phyloP scores from a whole-genome alignment of 1,140 invertebrate species.

The Steinernema khuongi region DNA sequence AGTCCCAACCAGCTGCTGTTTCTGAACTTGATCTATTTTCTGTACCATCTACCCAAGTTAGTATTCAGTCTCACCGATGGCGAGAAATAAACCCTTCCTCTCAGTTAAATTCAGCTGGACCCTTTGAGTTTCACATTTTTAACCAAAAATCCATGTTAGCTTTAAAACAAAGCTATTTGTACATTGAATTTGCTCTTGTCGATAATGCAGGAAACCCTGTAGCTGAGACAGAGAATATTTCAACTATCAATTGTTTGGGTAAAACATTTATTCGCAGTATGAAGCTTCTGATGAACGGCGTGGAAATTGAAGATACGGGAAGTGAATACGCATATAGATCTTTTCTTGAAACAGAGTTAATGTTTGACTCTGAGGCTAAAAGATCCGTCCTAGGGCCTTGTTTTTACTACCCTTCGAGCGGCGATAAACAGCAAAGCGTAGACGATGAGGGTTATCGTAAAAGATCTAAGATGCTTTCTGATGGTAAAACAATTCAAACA shows the following conservation, averaged over 20 bases:
- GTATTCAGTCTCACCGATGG: neutral
- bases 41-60: neutral
- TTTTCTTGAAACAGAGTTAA: neutral
- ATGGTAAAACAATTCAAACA: neutral
- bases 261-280: neutral
- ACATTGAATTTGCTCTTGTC: neutral
- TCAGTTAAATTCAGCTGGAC: neutral
- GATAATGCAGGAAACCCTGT: neutral
- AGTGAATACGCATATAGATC: neutral
- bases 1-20: neutral
- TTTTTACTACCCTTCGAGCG: neutral
- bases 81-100: neutral
- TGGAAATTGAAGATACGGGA: too few relatives aligned
- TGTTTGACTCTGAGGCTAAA: neutral
- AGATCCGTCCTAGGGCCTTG: neutral
- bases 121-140: neutral
- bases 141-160: too few relatives aligned
- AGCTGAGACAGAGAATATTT: neutral
- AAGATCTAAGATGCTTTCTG: neutral
- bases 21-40: neutral
- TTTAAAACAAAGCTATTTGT: neutral
- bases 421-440: conserved; percentile 4
- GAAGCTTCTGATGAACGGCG: neutral
- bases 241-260: neutral
- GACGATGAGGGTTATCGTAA: neutral